Evolutionary conservation across 2,797 vertebrate species (phyloP).

Genomic region (Meriones psammophilus): DNA sequence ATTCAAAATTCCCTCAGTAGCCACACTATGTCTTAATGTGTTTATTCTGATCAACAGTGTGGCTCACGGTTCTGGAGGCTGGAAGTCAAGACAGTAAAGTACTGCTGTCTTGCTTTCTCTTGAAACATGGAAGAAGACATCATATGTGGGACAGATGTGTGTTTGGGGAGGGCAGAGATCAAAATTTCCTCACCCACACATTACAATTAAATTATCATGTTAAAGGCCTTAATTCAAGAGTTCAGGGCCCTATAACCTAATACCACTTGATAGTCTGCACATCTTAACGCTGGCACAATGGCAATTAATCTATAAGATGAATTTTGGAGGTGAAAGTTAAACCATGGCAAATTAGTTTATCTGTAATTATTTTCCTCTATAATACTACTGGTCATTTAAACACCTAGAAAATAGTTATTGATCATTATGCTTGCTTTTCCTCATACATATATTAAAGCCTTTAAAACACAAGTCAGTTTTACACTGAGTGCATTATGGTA

Average conservation of each 20-base stretch:
- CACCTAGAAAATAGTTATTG: slow-evolving; percentile 35
- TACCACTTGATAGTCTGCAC: neutral
- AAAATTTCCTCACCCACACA: neutral
- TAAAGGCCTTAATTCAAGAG: neutral
- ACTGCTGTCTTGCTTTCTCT: neutral
- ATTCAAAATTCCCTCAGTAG: neutral
- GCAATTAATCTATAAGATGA: neutral
- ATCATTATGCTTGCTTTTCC: slow-evolving; percentile 29
- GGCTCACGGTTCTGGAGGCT: neutral
- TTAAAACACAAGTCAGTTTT: slow-evolving; percentile 50
- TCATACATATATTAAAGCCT: slow-evolving; percentile 17
- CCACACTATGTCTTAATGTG: neutral
- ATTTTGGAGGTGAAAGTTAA: neutral
- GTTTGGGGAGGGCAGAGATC: neutral
- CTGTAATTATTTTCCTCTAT: slow-evolving; percentile 33
- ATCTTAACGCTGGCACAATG: neutral
- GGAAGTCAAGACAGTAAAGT: neutral
- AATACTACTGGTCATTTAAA: slow-evolving; percentile 48
- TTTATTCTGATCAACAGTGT: neutral
- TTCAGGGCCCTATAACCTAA: neutral
- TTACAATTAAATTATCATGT: neutral
- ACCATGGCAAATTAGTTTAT: neutral
- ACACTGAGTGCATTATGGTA: slow-evolving; percentile 14
- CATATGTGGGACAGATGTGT: neutral
- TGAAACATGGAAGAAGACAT: neutral